Base-by-base conservation (phyloP, 2,888 invertebrate genomes). In the Disparrhopalites patrizii region DNA sequence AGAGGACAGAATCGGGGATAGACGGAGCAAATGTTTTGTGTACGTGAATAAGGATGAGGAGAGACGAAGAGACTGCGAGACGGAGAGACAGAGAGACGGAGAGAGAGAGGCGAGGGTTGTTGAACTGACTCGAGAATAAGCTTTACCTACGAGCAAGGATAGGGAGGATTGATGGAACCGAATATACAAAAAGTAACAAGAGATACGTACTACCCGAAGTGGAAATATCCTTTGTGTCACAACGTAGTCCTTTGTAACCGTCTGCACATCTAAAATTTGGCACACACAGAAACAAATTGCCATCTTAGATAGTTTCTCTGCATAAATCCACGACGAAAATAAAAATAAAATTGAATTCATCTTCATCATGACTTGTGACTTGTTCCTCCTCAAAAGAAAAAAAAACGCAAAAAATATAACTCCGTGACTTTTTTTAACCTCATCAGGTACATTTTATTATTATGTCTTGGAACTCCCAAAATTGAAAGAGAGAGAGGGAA, bases 171-270 rank as follows among this genome's bases (percentile, higher is more conserved):
- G 70, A 68, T 69, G 66, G 70, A 68, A 72, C 73, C 73, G 70
- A 71, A 73, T 70, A 71, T 72, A 72, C 73, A 73, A 70, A 73
- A 72, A 72, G n/a, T n/a, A 72, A 73, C 64, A 72, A 73, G 70
- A 72, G 72, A 69, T 72, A 73, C 69, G 68, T 71, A 73, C 73
- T 73, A 71, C 72, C 70, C 67, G 73, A 73, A 81, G 83, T 78
- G 80, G 85, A 85, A 79, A 87, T 86, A 81, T 87, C 86, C 85
- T 90, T 90, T 81, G 85, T 85, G 82, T 88, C 88, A 82, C 90
- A 90, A 78, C 88, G 85, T 79, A 85, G 85, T 78, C 90, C 90
- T 79, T 85, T 86, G 85, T 86, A 90, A 78, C 88, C 89, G 79
- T 88, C 87, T 76, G 86, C 86, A 81, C 90, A 90, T 82, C 90